Evolutionary conservation across 1,140 invertebrate species (phyloP), one percentile per base, ranked within the genome.

Genomic region (Sitodiplosis mosellana): DNA sequence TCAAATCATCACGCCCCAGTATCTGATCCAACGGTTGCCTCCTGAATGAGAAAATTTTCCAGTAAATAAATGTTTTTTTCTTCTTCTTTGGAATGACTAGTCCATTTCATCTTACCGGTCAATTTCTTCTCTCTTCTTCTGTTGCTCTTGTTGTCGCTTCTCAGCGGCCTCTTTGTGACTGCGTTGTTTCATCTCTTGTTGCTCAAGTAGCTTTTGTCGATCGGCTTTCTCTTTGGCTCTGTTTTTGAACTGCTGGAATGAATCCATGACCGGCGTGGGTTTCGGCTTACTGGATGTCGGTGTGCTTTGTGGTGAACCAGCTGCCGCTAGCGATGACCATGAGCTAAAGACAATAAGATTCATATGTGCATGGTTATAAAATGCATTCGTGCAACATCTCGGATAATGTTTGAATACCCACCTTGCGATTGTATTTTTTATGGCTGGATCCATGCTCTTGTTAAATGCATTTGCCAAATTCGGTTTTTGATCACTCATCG

Each of bases 211-310:
- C 59, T 85, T 77, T 72, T 91, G 84, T 64, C 87, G 75, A 67
- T 94, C 87, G 49, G 82, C 80, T 62, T 95, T 93, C 66, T 95
- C 89, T 65, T 89, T 88, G 8, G 91, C 91, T 71, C 93, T 83
- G 60, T 92, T 93, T 60, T 88, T 88, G 64, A 95, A 97, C 52
- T 81, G 80, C 68, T 78, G 75, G 58, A 79, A 79, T 60, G 73
- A 77, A 51, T 79, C 76, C 71, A 76, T 87, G 62, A 69, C 76
- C 51, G 63, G 78, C 65, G 52, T 69, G 58, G 45, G 54, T 66
- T 70, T 78, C 61, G 72, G 68, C 64, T 77, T 76, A 53, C 68
- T 76, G 37, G 66, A 72, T 61, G 63, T 72, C 57, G 61, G 70
- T 59, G 71, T 67, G 55, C 72, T 72, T 55, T 80, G 75, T 17